Percentiles rank a stretch among this genome's conserved stretches.
phyloP scores from a whole-genome alignment of 2,888 invertebrate species.

The Diarsia dahlii region DNA sequence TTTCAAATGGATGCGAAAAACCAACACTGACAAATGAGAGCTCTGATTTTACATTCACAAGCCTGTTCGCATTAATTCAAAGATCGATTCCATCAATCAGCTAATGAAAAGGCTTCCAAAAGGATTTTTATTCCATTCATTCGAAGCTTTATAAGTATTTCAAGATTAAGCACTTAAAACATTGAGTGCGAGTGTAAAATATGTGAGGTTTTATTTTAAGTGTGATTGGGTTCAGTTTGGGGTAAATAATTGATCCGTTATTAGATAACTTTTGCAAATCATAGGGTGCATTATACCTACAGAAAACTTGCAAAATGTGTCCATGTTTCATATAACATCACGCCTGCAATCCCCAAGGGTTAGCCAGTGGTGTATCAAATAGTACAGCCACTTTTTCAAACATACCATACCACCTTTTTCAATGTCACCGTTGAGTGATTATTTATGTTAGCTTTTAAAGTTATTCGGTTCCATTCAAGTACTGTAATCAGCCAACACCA shows the following conservation, averaged over 20 bases:
- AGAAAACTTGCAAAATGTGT: neutral
- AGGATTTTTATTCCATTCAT: slow-evolving; percentile 71
- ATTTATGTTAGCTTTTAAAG: slow-evolving; percentile 4
- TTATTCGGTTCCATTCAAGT: slow-evolving; percentile 16
- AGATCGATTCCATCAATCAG: slow-evolving; percentile 74
- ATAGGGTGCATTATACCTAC: neutral
- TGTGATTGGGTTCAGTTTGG: slow-evolving; percentile 26
- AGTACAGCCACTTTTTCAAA: neutral
- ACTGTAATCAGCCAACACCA: slow-evolving; percentile 9
- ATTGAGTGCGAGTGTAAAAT: slow-evolving; percentile 54
- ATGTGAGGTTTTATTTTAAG: slow-evolving; percentile 37
- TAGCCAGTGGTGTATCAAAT: neutral
- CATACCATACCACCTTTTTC: neutral
- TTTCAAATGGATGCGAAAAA: slow-evolving; percentile 61
- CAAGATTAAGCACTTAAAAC: slow-evolving; percentile 65
- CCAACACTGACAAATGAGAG: slow-evolving; percentile 71
- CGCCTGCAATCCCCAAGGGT: neutral
- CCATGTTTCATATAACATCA: neutral
- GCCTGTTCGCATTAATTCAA: slow-evolving; percentile 70
- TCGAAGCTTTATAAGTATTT: slow-evolving; percentile 66
- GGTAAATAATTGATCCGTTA: neutral
- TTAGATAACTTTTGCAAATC: slow-evolving; percentile 7
- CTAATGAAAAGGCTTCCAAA: slow-evolving; percentile 73
- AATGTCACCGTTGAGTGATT: slow-evolving; percentile 5
- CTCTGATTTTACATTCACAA: slow-evolving; percentile 71